Evolutionary conservation across 2,797 vertebrate genomes (phyloP).

Genomic region (Geotrypetes seraphini): DNA sequence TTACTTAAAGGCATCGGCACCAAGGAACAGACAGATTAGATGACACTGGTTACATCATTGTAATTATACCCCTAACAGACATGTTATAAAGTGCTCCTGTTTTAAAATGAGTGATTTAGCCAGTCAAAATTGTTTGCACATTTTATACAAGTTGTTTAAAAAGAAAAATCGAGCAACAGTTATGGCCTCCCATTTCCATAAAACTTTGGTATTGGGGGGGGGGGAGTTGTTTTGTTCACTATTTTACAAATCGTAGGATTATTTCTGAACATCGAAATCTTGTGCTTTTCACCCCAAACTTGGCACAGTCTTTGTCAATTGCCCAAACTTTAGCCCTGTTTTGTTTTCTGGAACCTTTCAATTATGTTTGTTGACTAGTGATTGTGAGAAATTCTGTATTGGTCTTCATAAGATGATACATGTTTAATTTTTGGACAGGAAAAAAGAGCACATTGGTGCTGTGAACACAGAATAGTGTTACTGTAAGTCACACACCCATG

Average conservation of each 20-base stretch:
- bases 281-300: constrained; percentile 40
- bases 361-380: too few relatives aligned
- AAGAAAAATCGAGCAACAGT: constrained; percentile 31
- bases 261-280: constrained; percentile 34
- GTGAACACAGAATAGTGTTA: constrained; percentile 44
- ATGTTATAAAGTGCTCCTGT: constrained; percentile 2
- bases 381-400: too few relatives aligned
- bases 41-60: not conserved
- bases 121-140: constrained; percentile 29
- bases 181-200: constrained; percentile 53
- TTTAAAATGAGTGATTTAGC: constrained; percentile 2
- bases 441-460: constrained; percentile 50
- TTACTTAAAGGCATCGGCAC: constrained; percentile 7
- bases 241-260: constrained; percentile 38
- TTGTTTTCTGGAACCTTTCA: too few relatives aligned
- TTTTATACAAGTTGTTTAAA: constrained; percentile 37
- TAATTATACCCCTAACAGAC: not conserved
- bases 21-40: not conserved
- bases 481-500: constrained; percentile 51
- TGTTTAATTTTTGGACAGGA: too few relatives aligned
- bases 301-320: constrained; percentile 52
- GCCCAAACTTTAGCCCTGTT: too few relatives aligned
- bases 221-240: constrained; percentile 44
- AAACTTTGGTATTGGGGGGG: constrained; percentile 53
- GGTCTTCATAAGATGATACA: too few relatives aligned